Percentiles rank a stretch among this genome's conserved stretches.
Conservation (phyloP, 1,140 invertebrate genomes). For the Mercenaria mercenaria region DNA sequence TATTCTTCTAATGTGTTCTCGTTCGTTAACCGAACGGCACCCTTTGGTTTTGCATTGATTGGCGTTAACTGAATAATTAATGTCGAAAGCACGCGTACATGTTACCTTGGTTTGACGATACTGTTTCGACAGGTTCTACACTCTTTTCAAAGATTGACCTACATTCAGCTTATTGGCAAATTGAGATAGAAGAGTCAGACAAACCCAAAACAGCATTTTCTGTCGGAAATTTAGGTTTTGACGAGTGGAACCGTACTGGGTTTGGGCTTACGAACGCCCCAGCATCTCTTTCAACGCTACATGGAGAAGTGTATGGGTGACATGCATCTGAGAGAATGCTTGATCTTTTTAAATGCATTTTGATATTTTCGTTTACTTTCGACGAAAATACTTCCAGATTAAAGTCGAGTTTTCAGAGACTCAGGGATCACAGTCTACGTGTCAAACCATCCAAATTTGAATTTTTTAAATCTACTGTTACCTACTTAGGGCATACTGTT, state of each 20-base stretch:
- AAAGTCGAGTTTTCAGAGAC: neutral
- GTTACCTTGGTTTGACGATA: neutral
- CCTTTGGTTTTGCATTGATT: constrained; percentile 11
- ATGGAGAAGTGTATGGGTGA: constrained; percentile 23
- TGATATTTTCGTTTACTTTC: constrained; percentile 21
- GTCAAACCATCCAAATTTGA: neutral
- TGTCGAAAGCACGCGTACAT: neutral
- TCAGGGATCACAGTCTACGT: neutral
- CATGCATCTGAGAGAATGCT: neutral
- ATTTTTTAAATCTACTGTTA: neutral
- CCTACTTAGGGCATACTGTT: neutral
- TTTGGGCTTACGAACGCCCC: constrained; percentile 7
- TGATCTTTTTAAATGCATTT: constrained; percentile 37
- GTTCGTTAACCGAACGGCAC: neutral
- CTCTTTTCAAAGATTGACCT: constrained; percentile 14
- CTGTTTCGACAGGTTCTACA: neutral
- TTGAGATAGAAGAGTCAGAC: neutral
- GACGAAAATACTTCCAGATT: neutral
- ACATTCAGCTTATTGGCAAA: constrained; percentile 37
- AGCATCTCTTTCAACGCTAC: neutral
- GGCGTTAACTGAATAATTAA: neutral
- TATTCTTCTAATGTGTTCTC: constrained; percentile 17
- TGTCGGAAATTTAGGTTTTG: neutral
- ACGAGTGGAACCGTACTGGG: constrained; percentile 18
- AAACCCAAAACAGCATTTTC: too few species aligned